phyloP scores from a whole-genome alignment of 2,797 vertebrate species.

The Mastacembelus armatus region DNA sequence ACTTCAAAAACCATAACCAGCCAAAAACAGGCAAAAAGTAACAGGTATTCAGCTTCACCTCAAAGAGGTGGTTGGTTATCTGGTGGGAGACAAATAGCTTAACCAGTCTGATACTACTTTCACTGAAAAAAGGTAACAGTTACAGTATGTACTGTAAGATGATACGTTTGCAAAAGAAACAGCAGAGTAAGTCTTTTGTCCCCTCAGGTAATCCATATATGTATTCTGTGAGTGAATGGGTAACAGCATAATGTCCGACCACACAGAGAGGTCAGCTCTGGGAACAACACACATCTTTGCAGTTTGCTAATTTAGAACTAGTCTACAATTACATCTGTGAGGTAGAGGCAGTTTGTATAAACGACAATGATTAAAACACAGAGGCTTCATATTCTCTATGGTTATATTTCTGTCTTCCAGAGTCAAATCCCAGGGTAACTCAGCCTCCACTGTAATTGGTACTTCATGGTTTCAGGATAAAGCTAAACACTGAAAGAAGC shows the following conservation, averaged over 20 bases:
- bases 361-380: no score
- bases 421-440: not conserved
- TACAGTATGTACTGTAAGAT: no score
- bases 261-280: no score
- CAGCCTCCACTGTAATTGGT: no score
- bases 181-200: no score
- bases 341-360: not conserved
- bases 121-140: not conserved
- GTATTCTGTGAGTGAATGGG: no score
- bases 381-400: no score
- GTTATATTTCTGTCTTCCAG: no score
- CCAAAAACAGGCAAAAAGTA: not conserved
- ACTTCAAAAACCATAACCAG: no score
- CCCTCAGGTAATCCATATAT: no score
- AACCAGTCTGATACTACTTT: not conserved
- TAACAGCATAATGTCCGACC: no score
- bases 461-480: not conserved
- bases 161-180: not conserved
- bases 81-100: not conserved
- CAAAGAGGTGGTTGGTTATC: not conserved
- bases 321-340: not conserved
- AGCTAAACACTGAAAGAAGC: slow-evolving; percentile 7
- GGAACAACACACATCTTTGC: no score
- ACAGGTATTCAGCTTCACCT: not conserved
- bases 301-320: not conserved